Evolutionary conservation across 2,113 vertebrate species (phyloP).

Genomic region (Periophthalmus modestus): DNA sequence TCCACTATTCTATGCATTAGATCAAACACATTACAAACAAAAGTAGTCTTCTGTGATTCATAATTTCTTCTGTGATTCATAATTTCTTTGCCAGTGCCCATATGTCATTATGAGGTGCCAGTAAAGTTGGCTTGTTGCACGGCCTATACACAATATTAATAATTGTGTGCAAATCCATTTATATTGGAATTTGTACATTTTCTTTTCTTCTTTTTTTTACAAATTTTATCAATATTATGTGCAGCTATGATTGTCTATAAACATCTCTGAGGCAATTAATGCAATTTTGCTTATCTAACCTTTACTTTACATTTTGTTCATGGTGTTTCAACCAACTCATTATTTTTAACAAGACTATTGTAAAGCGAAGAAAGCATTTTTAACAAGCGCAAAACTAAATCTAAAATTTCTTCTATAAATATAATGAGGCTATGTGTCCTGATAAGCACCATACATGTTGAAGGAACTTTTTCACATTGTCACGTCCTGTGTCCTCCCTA

Average conservation of each 20-base stretch:
- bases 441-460: background rate
- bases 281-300: background rate
- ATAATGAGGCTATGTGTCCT: background rate
- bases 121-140: background rate
- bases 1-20: background rate
- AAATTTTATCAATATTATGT: background rate
- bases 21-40: too few species aligned
- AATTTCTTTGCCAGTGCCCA: background rate
- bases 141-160: too few species aligned
- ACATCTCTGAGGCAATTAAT: too few species aligned
- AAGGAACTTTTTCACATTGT: background rate
- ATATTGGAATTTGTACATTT: too few species aligned
- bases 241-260: too few species aligned
- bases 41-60: background rate
- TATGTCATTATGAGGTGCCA: background rate
- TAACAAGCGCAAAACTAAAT: background rate
- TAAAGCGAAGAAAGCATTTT: background rate
- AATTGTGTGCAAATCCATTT: background rate
- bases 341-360: background rate
- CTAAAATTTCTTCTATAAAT: background rate
- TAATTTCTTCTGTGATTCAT: background rate
- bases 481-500: background rate
- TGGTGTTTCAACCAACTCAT: background rate
- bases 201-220: background rate
- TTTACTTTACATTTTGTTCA: background rate